Evolutionary conservation across 2,113 vertebrate genomes (phyloP), one percentile per base, ranked within the genome.

Genomic region (Cranoglanis bouderius): DNA sequence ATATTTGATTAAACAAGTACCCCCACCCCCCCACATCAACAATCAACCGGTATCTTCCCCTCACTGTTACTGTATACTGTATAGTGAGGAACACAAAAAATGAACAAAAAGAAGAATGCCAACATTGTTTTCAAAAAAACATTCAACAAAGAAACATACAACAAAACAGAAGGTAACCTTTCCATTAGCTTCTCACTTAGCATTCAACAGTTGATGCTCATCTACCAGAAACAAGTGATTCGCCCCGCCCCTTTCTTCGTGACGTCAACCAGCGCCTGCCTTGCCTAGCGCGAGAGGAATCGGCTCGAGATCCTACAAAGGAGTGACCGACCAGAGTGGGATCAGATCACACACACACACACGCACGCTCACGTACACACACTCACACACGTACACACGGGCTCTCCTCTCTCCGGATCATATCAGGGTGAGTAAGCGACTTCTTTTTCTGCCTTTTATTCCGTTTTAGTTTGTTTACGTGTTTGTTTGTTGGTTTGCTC

Each of bases 231-330:
- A 65, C 55, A 16, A 46, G 51, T 21, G 80, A 51, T 35, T 35
- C 10, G 38, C 70, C 84, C 86, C 91, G 67, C 85, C 91, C 89
- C 53, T 67, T 35, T 16, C 49, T 5, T 4, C 6, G 88, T 91
- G 90, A 91, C 89, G 88, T 90, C 88, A 90, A 53, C 13, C 6
- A 84, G 53, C 14, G 46, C 83, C 51, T n/a, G 83, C 87, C 63
- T 85, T 86, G 75, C 82, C 80, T 63, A 81, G 70, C 74, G 63
- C 75, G 61, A 90, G 87, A 59, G 38, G 7, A 87, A 38, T 81
- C 85, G 75, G 86, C 83, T 65, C 85, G 80, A 90, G 88, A 88
- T 65, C 84, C 84, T 65, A 91, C 90, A 91, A 88, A 89, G 89
- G 89, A 89, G 90, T 86, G 80, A 80, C 40, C 88, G 81, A 75